These are phyloP conservation scores for Gastrophysa polygoni DNA, from an alignment of 2,888 invertebrate species.

Conservation along the genomic window DNA sequence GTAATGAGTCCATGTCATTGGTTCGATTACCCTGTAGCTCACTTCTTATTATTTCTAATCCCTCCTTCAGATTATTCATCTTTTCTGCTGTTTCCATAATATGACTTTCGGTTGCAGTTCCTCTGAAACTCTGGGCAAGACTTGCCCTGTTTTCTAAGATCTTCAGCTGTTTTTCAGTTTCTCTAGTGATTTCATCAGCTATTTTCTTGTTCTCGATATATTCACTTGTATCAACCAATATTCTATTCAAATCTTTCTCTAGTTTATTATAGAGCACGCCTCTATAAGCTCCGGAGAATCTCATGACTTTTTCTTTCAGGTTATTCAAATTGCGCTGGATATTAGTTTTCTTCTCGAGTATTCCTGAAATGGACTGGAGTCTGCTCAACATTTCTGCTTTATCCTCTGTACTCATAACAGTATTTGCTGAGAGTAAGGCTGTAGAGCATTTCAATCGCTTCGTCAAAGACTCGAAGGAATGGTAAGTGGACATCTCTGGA, in stretches of 20 bases:
- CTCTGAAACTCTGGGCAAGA: conserved; percentile 38
- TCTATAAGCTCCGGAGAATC: conserved; percentile 43
- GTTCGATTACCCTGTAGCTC: conserved; percentile 33
- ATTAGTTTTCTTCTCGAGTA: conserved; percentile 30
- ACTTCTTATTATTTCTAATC: conserved; percentile 33
- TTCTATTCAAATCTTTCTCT: conserved; percentile 41
- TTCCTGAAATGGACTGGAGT: conserved; percentile 22
- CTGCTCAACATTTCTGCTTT: conserved; percentile 36
- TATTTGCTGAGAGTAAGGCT: conserved; percentile 27
- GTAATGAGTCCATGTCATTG: conserved; percentile 29
- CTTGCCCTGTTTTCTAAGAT: conserved; percentile 43
- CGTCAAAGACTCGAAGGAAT: conserved; percentile 30
- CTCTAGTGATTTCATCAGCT: conserved; percentile 33
- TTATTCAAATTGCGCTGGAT: conserved; percentile 26
- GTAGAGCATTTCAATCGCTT: conserved; percentile 22
- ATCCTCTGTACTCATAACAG: conserved; percentile 19
- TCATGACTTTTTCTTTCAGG: conserved; percentile 40
- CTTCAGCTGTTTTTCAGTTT: conserved; percentile 41
- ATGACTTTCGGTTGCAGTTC: background rate
- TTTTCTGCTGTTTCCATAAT: conserved; percentile 26
- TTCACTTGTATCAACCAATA: conserved; percentile 32
- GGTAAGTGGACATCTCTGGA: conserved; percentile 28
- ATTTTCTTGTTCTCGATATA: conserved; percentile 30
- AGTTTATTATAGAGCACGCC: conserved; percentile 44
- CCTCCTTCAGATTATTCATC: conserved; percentile 32